Percentiles rank a stretch among this genome's conserved stretches.
phyloP scores from a whole-genome alignment of 2,888 invertebrate species.

The Sphaerophoria rueppellii region DNA sequence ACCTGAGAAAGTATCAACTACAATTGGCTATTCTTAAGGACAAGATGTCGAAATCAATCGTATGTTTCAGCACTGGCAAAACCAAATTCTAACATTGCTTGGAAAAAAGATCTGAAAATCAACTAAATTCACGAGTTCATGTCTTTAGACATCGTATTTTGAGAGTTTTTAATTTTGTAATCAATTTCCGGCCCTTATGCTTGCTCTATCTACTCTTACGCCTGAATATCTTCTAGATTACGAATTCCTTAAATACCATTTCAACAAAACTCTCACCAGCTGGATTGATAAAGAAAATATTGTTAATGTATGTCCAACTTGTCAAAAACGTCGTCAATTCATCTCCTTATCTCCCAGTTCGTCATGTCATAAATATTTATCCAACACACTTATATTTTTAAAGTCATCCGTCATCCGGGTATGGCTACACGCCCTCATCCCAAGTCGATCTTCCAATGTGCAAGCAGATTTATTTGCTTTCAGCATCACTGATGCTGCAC shows the following conservation, averaged over 20 bases:
- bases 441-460: neutral
- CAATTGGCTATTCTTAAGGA: too few relatives aligned
- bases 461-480: slow-evolving; percentile 16
- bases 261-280: neutral
- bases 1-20: too few relatives aligned
- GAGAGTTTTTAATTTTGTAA: too few relatives aligned
- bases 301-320: neutral
- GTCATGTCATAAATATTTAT: slow-evolving; percentile 3
- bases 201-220: too few relatives aligned
- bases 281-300: neutral
- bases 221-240: too few relatives aligned
- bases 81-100: too few relatives aligned
- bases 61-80: too few relatives aligned
- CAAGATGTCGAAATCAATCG: too few relatives aligned
- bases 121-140: too few relatives aligned
- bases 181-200: too few relatives aligned
- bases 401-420: slow-evolving; percentile 16
- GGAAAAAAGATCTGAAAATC: too few relatives aligned
- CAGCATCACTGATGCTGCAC: slow-evolving; percentile 4
- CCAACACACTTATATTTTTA: slow-evolving; percentile 7
- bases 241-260: neutral
- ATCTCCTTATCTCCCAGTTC: neutral
- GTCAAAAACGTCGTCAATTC: neutral
- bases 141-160: too few relatives aligned
- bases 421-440: slow-evolving; percentile 15